Conservation (phyloP, 2,888 invertebrate genomes). For the Rhagophthalmus giganteus region DNA sequence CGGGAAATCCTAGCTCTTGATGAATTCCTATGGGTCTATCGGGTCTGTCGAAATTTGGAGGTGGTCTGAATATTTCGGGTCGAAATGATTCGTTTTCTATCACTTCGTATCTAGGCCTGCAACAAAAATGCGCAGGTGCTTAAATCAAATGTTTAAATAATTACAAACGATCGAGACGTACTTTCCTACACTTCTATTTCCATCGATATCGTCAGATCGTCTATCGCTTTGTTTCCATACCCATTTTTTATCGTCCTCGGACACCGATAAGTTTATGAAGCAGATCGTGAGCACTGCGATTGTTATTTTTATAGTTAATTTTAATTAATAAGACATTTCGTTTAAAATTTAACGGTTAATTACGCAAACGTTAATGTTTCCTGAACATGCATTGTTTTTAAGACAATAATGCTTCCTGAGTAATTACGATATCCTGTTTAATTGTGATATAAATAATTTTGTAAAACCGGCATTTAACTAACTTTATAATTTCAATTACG, state of each 20-base stretch:
- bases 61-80: slow-evolving; percentile 14
- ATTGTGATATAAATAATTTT: no score
- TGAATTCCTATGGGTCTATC: slow-evolving; percentile 30
- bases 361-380: no score
- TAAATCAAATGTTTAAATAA: slow-evolving; percentile 15
- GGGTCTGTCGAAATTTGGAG: slow-evolving; percentile 24
- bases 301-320: no score
- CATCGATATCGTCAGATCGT: slow-evolving; percentile 18
- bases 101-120: slow-evolving; percentile 42
- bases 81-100: slow-evolving; percentile 34
- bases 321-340: no score
- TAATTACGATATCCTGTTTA: no score
- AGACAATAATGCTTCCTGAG: no score
- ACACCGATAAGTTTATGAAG: slow-evolving; percentile 4
- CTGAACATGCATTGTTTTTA: no score
- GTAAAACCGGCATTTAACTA: no score
- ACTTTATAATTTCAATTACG: no score
- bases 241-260: slow-evolving; percentile 54
- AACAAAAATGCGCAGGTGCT: slow-evolving; percentile 31
- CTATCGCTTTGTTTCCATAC: slow-evolving; percentile 51
- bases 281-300: slow-evolving; percentile 5
- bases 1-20: slow-evolving; percentile 27
- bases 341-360: no score
- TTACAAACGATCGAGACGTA: slow-evolving; percentile 7
- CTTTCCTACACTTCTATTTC: slow-evolving; percentile 2